Conservation (phyloP, 2,113 vertebrate species). For the Xenotilapia leptura region DNA sequence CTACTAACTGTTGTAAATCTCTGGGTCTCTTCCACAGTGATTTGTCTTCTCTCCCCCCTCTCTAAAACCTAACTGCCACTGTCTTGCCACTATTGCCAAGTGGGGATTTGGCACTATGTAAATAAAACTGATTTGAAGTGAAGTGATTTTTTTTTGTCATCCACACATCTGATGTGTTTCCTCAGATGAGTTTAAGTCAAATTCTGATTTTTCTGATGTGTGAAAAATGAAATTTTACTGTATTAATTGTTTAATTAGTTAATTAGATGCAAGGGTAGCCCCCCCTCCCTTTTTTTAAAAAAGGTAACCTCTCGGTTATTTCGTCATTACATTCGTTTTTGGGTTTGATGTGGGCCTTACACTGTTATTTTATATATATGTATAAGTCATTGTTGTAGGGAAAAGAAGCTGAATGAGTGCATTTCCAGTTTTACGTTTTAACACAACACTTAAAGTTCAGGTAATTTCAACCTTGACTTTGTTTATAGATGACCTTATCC, state of each 20-base stretch:
- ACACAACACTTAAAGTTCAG: background rate
- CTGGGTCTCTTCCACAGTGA: background rate
- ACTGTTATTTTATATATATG: background rate
- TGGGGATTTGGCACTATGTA: background rate
- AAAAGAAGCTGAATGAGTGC: background rate
- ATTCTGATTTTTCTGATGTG: background rate
- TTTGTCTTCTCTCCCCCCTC: background rate
- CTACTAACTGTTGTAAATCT: background rate
- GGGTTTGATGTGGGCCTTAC: background rate
- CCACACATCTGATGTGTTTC: background rate
- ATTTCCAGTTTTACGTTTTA: background rate
- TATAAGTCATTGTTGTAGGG: background rate
- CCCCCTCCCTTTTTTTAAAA: fast-evolving
- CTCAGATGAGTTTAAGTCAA: background rate
- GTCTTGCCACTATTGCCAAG: background rate
- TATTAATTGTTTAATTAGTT: background rate
- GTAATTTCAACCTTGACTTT: background rate
- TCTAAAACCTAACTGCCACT: background rate
- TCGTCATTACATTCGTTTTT: background rate
- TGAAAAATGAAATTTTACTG: background rate
- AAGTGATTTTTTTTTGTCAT: background rate
- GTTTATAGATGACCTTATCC: background rate
- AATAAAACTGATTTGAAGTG: background rate
- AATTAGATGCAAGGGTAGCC: fast-evolving
- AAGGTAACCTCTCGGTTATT: background rate